Evolutionary conservation across 2,797 vertebrate genomes (phyloP).

Genomic region (Sitta carolinensis): DNA sequence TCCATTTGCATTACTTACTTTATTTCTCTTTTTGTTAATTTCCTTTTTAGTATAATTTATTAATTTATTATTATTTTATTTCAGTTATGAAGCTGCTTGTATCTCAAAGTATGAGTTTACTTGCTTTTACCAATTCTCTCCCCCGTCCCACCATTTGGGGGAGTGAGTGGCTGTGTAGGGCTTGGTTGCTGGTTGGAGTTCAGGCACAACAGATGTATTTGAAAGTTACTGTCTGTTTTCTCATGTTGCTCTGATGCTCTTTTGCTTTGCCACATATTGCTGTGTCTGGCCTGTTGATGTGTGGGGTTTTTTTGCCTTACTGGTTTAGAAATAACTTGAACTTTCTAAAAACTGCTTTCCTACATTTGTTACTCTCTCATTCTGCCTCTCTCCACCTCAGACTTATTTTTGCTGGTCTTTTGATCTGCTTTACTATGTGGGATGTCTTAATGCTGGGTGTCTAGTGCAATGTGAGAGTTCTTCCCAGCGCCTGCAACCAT

Average conservation of each 20-base stretch:
- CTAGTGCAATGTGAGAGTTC: not conserved
- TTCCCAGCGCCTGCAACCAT: not conserved
- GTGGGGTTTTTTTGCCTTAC: not conserved
- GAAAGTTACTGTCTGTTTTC: not conserved
- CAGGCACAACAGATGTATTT: not conserved
- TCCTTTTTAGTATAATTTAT: not conserved
- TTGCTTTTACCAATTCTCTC: not conserved
- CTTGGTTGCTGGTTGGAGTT: not conserved
- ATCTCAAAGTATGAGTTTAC: not conserved
- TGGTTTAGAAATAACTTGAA: not conserved
- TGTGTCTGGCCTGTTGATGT: not conserved
- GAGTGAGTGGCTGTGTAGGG: accelerated
- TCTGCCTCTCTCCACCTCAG: not conserved
- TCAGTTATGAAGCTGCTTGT: not conserved
- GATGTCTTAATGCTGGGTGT: not conserved
- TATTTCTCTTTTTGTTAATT: not conserved
- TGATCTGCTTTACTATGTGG: not conserved
- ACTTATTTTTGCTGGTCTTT: not conserved
- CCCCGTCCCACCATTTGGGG: accelerated
- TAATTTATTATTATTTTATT: not conserved
- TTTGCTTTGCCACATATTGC: not conserved
- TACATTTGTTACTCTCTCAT: not conserved
- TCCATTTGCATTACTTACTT: not conserved
- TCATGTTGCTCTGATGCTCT: not conserved
- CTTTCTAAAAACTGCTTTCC: not conserved